phyloP scores from a whole-genome alignment of 2,888 invertebrate genomes.

The Troilus luridus region DNA sequence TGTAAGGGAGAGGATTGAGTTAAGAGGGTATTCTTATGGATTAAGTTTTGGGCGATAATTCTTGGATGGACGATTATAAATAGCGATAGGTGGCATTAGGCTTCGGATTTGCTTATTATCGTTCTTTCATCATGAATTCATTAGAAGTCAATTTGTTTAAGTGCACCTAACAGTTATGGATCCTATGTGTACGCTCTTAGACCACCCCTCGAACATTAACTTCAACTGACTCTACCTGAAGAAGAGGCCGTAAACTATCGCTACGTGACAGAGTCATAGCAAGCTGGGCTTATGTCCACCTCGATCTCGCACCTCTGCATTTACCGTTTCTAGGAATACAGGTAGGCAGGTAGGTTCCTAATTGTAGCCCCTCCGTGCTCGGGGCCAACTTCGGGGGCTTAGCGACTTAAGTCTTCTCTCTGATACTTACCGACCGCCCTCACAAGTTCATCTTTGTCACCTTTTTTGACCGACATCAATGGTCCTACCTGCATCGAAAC shows the following conservation, averaged over 20 bases:
- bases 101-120: no score
- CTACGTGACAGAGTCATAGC: slow-evolving; percentile 39
- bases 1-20: no score
- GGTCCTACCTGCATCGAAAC: not conserved
- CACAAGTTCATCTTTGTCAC: not conserved
- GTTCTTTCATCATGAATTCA: not conserved
- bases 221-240: not conserved
- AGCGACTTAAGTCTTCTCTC: not conserved
- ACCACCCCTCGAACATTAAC: not conserved
- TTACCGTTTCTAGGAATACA: slow-evolving; percentile 40
- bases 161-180: not conserved
- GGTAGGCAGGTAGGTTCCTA: slow-evolving; percentile 2
- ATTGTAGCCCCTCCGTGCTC: not conserved
- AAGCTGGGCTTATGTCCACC: slow-evolving; percentile 31
- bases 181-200: not conserved
- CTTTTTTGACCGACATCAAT: not conserved
- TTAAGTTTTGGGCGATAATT: no score
- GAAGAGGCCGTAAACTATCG: not conserved
- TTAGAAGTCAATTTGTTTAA: not conserved
- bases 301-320: not conserved
- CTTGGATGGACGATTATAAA: no score
- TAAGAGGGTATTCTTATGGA: no score
- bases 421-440: not conserved
- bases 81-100: no score
- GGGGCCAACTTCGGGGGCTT: not conserved